Conservation (phyloP, 2,797 vertebrate genomes). For the Eulemur mongoz region DNA sequence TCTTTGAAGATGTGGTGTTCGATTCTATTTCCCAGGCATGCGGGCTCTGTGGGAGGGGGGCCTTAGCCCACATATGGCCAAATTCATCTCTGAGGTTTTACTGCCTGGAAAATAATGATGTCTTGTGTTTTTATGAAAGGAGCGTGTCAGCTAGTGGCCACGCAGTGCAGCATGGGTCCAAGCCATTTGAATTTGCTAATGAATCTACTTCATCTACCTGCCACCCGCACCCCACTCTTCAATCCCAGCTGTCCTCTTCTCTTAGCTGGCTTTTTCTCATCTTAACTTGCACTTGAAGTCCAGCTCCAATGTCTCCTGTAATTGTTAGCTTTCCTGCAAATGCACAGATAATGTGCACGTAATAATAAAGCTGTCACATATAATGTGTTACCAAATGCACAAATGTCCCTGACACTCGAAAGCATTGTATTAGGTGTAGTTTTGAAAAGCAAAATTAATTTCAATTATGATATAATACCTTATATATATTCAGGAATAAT, state of each 20-base stretch:
- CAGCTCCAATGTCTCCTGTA: accelerated
- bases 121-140: background rate
- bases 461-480: background rate
- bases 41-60: background rate
- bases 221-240: accelerated
- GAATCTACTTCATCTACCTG: accelerated
- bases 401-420: no score
- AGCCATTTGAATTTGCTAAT: accelerated
- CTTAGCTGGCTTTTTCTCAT: background rate
- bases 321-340: background rate
- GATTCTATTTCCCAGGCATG: background rate
- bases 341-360: background rate
- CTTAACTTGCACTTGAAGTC: background rate
- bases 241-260: accelerated
- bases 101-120: background rate
- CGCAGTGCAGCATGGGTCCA: accelerated
- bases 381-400: no score
- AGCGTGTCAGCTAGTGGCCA: background rate
- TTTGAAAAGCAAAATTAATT: background rate
- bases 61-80: background rate
- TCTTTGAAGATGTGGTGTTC: slow-evolving; percentile 10
- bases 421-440: background rate
- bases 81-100: background rate
- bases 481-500: background rate
- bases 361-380: background rate